Evolutionary conservation across 2,888 invertebrate genomes (phyloP).

Genomic region (Plemyria rubiginata): DNA sequence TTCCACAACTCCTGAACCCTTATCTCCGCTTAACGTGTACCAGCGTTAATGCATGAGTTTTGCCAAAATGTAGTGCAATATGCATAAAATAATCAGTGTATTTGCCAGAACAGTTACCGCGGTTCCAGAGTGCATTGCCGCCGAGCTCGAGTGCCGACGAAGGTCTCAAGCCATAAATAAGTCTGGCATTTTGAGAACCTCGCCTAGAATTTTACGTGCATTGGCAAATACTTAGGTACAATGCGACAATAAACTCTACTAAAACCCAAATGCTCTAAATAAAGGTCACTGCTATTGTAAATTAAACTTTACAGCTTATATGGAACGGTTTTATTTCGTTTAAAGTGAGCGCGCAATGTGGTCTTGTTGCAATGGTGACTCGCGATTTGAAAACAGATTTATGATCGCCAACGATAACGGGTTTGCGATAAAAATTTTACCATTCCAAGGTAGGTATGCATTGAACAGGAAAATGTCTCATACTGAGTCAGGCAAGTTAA

Average conservation of each 20-base stretch:
- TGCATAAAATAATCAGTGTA: not conserved
- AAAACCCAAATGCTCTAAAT: slow-evolving; percentile 67
- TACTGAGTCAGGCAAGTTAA: slow-evolving; percentile 18
- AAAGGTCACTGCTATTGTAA: slow-evolving; percentile 60
- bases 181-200: slow-evolving; percentile 80
- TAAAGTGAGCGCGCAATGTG: slow-evolving; percentile 55
- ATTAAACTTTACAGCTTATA: slow-evolving; percentile 67
- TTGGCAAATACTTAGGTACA: slow-evolving; percentile 83
- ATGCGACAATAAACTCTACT: slow-evolving; percentile 74
- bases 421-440: slow-evolving; percentile 81
- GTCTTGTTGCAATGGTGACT: slow-evolving; percentile 73
- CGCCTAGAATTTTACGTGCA: slow-evolving; percentile 81
- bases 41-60: no score
- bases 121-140: slow-evolving; percentile 46
- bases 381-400: slow-evolving; percentile 84
- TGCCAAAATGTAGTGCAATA: not conserved
- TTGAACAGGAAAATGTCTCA: slow-evolving; percentile 31
- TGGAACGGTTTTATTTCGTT: slow-evolving; percentile 63
- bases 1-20: no score
- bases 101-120: not conserved
- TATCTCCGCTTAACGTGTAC: no score
- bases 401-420: slow-evolving; percentile 84
- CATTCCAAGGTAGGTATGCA: slow-evolving; percentile 60
- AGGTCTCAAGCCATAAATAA: slow-evolving; percentile 74
- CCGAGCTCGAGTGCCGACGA: slow-evolving; percentile 46